Base-by-base conservation (phyloP, 92 coral and sea anemone species). In the Zoanthus gigantus region DNA sequence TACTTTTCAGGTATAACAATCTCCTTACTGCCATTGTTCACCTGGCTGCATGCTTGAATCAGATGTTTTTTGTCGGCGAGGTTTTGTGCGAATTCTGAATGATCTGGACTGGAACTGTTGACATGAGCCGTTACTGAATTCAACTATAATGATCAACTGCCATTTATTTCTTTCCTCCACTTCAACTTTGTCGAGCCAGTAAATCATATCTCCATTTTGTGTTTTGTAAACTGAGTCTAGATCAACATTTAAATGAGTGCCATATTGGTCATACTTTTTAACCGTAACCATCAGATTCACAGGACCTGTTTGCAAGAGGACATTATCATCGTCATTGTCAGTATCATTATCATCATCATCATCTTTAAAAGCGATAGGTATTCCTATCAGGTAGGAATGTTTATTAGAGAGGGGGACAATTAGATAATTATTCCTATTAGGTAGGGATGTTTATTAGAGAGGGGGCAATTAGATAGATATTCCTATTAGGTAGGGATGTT, bases 221-320 rank as follows among this genome's bases (percentile, higher is more conserved):
- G 94, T 95, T 88, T 90, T 88, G 87, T 97, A 97, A 12, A 95
- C 98, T 4, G 98, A 90, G 66, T 97, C 99, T 46, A 97, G 82
- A 81, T 97, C 94, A 9, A 97, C 92, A 42, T 90, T 90, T 53
- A 97, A 92, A 57, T 85, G 74, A 3, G 89, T 90, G 29, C 78
- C 84, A 14, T 58, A 72, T 5, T 44, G 46, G 67, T 82, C 95
- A n/a, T 82, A 69, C 60, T 74, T 76, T 61, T 67, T 76, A 15
- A 87, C 34, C 10, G 18, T 67, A 13, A 95, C 96, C 47, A 87
- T 89, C 16, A 95, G 90, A 48, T 88, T 93, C 53, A 91, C 66
- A 0, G 98, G 82, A 37, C 96, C 98, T 95, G 90, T 60, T 79
- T 16, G 44, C 7, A 23, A 60, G 32, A 61, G 31, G 74, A 45